These are phyloP conservation scores for Rhagophthalmus giganteus DNA, from an alignment of 2,888 invertebrate species.

Conservation along the genomic window DNA sequence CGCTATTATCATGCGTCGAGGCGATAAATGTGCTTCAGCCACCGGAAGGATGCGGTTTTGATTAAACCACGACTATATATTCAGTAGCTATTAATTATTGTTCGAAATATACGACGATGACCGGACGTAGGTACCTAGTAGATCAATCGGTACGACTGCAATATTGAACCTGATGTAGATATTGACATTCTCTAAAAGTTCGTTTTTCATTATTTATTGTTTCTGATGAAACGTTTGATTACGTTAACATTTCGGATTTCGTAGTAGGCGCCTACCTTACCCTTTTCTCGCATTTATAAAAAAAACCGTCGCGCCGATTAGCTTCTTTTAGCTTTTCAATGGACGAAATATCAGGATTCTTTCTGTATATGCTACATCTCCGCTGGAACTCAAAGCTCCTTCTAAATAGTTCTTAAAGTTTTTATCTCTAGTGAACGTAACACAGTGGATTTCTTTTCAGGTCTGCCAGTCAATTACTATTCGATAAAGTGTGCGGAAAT, in stretches of 20 bases:
- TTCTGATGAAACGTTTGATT: neutral
- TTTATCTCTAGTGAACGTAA: conserved; percentile 35
- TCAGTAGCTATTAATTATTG: conserved; percentile 41
- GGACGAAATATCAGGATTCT: conserved; percentile 19
- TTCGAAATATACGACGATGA: conserved; percentile 37
- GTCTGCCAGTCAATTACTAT: conserved; percentile 46
- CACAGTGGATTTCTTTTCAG: conserved; percentile 35
- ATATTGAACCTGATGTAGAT: conserved; percentile 8
- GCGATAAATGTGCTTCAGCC: conserved; percentile 39
- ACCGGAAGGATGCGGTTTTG: conserved; percentile 40
- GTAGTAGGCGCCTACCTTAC: neutral
- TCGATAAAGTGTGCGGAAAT: conserved; percentile 46
- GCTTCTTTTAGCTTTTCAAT: conserved; percentile 18
- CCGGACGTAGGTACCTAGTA: conserved; percentile 37
- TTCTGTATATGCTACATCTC: conserved; percentile 15
- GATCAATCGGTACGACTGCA: conserved; percentile 37
- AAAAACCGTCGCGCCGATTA: conserved; percentile 17
- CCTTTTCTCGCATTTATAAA: neutral
- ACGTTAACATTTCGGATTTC: neutral
- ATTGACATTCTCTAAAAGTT: neutral
- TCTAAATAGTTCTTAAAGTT: conserved; percentile 36
- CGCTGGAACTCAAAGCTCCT: conserved; percentile 29
- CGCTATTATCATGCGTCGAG: conserved; percentile 21
- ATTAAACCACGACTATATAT: conserved; percentile 40
- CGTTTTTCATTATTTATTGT: neutral